Base-by-base conservation (phyloP, 92 coral and sea anemone species). In the Actinostola sp. region DNA sequence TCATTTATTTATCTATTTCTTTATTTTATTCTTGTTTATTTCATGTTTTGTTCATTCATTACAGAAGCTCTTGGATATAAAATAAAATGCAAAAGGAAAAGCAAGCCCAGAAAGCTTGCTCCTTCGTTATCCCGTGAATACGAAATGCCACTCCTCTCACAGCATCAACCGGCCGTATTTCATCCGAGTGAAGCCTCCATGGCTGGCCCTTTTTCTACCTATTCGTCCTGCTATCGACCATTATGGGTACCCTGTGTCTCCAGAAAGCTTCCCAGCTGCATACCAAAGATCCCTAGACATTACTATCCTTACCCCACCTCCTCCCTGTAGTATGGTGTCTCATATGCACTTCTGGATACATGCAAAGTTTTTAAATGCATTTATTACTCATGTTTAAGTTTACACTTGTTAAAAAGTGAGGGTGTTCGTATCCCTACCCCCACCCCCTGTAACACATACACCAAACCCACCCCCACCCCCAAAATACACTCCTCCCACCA, bases 21-120 rank as follows among this genome's bases (percentile, higher is more conserved):
- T 1, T 27, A 57, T 57, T 27, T 17, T 46, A 4, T 13, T n/a
- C 3, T 46, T 46, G 19, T 46, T 13, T 7, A 16, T 46, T 13
- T 46, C 23, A 4, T 46, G 3, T 57, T 17, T 57, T 27, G 36
- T 27, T 16, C n/a, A n/a, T n/a, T n/a, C n/a, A 30, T 20, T n/a
- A 20, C 31, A 68, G 74, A 51, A n/a, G 21, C 27, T 17, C 46
- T 68, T 51, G 74, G 74, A 19, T 32, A 68, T 15, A 68, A 68
- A 29, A 68, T 62, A 15, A 68, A 68, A 20, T 8, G 20, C 0
- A 68, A 68, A 51, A 38, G 74, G 11, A 68, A 68, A 51, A 50
- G 61, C 11, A 68, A 33, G 29, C 74, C 74, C 17, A 50, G 43
- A 11, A 68, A 36, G 34, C 43, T 68, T 17, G 54, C 25, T n/a